Conservation (phyloP, 37 sponge, comb jelly and placozoan genomes). For the Petrosia ficiformis region DNA sequence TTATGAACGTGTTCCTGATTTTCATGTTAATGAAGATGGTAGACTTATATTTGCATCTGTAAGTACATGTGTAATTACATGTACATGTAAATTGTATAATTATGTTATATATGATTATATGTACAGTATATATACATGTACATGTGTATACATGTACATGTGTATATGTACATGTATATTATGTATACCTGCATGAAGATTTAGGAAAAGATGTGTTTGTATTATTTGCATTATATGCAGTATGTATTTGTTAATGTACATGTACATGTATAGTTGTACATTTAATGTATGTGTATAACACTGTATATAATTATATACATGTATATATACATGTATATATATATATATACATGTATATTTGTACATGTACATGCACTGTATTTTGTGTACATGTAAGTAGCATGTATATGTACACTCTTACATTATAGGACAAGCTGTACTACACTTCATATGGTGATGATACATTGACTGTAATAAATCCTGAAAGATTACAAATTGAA, state of each 20-base stretch:
- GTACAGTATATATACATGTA: no score
- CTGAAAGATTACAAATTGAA: slow-evolving; percentile 49
- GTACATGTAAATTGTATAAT: background rate
- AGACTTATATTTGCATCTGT: background rate
- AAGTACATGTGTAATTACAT: background rate
- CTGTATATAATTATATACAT: background rate
- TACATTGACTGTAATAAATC: slow-evolving; percentile 41
- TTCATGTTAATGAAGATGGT: background rate
- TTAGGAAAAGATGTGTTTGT: no score
- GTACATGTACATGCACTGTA: background rate
- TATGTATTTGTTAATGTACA: no score
- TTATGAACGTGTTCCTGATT: background rate
- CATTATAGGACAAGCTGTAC: slow-evolving; percentile 49
- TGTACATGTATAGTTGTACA: background rate
- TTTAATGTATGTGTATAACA: background rate
- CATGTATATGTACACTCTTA: background rate
- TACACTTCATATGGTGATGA: slow-evolving; percentile 47
- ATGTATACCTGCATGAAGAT: no score
- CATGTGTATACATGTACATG: slow-evolving; percentile 1
- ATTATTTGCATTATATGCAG: no score
- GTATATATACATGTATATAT: background rate
- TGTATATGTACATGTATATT: no score
- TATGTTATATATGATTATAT: no score
- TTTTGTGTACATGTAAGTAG: background rate
- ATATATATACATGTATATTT: background rate